Evolutionary conservation across 2,113 vertebrate genomes (phyloP), one percentile per base, ranked within the genome.

Genomic region (Peromyscus leucopus): DNA sequence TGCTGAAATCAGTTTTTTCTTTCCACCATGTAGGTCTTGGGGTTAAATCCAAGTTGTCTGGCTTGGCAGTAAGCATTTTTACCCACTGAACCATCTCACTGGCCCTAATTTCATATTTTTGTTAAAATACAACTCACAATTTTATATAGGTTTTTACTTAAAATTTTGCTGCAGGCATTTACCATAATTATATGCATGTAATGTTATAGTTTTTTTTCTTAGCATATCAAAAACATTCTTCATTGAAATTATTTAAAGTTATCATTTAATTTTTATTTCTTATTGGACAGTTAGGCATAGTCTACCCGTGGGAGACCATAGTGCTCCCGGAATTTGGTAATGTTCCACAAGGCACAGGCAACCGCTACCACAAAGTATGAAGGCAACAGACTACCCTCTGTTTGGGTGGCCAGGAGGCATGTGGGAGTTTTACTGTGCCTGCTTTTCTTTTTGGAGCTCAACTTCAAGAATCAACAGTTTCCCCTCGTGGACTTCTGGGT

Each of bases 261-360:
- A 15, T 26, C 36, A 61, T 36, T 93, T 92, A 75, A 85, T 36
- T n/a, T 74, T 74, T 85, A 15, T 42, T 59, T 75, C 69, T 75
- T 75, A 24, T n/a, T 89, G 55, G 21, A 39, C 42, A 10, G 46
- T 10, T 48, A 48, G 82, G n/a, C 46, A 19, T 46, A 24, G 33
- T 48, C 48, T 6, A 31, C 61, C 46, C 9, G 7, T 22, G 42
- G 36, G 33, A 12, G 80, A 28, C 17, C 46, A 16, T 9, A 24
- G 16, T 9, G 13, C n/a, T 36, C 0, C 69, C 0, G 11, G 57
- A 0, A 0, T 19, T n/a, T 12, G n/a, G 55, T 22, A 46, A 7
- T 5, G 2, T 4, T 46, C 42, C 6, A 0, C 3, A 2, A 7
- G 0, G 3, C 71, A 5, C 57, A 1, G 36, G 11, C 2, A 6